Evolutionary conservation across 1,140 invertebrate genomes (phyloP).

Genomic region (Papilio glaucus): DNA sequence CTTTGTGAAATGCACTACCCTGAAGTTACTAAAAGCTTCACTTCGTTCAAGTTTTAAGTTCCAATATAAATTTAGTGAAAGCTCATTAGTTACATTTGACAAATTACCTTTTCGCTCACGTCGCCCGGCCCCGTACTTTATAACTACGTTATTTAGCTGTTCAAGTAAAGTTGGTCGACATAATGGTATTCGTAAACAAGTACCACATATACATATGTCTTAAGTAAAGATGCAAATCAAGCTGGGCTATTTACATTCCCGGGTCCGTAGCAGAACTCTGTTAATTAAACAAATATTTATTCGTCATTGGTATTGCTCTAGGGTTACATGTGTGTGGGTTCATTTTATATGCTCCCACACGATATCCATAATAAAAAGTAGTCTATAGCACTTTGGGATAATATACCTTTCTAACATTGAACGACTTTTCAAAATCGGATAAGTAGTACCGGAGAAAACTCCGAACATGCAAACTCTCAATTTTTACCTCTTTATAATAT

Average conservation of each 20-base stretch:
- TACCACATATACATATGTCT: neutral
- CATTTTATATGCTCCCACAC: too few relatives aligned
- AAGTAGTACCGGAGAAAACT: too few relatives aligned
- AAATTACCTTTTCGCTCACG: slow-evolving; percentile 13
- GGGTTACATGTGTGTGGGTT: neutral
- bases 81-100: slow-evolving; percentile 19
- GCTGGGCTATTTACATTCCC: neutral
- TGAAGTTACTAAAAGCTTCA: neutral
- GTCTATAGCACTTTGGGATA: too few relatives aligned
- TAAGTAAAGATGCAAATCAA: slow-evolving; percentile 11
- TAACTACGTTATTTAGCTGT: slow-evolving; percentile 3
- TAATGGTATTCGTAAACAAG: slow-evolving; percentile 9
- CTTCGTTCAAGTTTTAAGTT: slow-evolving; percentile 10
- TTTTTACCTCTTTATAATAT: too few relatives aligned
- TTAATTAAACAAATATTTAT: slow-evolving; percentile 10
- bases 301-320: neutral
- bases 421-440: too few relatives aligned
- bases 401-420: too few relatives aligned
- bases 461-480: too few relatives aligned
- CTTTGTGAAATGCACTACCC: neutral
- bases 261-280: neutral
- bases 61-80: slow-evolving; percentile 23
- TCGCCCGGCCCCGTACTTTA: neutral
- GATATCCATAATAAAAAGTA: too few relatives aligned
- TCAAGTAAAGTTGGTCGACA: neutral